These are phyloP conservation scores for Propithecus deckenii DNA, from an alignment of 2,797 vertebrate species.

Conservation along the genomic window DNA sequence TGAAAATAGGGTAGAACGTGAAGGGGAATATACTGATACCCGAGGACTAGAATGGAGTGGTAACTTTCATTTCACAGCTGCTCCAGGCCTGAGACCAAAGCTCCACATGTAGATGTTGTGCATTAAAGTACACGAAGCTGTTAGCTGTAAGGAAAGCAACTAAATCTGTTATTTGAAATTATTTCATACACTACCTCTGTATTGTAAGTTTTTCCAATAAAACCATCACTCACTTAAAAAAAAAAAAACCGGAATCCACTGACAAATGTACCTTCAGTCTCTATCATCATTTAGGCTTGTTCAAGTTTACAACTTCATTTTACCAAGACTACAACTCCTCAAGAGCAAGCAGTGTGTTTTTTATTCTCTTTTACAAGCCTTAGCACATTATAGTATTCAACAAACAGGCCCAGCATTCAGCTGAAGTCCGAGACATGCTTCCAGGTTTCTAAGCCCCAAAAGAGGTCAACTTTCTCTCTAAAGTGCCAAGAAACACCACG, in stretches of 20 bases:
- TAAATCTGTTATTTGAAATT: constrained; percentile 6
- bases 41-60: constrained; percentile 88
- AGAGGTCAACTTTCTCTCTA: background rate
- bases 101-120: constrained; percentile 80
- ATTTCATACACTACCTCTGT: background rate
- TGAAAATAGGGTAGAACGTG: constrained; percentile 89
- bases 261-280: background rate
- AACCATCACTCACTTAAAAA: background rate
- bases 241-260: background rate
- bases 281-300: background rate
- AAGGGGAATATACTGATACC: constrained; percentile 87
- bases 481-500: background rate
- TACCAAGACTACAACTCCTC: background rate
- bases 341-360: background rate
- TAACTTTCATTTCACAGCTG: constrained; percentile 87
- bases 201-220: constrained; percentile 53
- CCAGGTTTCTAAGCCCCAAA: background rate
- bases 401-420: background rate
- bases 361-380: background rate
- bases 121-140: background rate
- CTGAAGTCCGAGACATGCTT: background rate
- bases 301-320: background rate
- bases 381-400: background rate
- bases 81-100: constrained; percentile 87
- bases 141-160: constrained; percentile 25